Base-by-base conservation (phyloP, 2,888 invertebrate species). In the Troides oblongomaculatus region DNA sequence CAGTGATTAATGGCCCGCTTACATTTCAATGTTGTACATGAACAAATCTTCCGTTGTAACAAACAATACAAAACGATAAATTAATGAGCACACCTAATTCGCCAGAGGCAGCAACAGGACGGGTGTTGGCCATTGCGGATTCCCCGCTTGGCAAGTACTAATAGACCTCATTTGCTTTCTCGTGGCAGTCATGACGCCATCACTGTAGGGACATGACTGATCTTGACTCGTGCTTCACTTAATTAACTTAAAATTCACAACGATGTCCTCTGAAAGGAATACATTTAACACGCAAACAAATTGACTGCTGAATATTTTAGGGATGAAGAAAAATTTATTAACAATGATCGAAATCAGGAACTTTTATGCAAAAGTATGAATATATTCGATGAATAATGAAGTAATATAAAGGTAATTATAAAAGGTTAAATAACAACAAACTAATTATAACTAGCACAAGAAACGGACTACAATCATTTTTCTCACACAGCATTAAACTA, bases 161-260 rank as follows among this genome's bases (percentile, higher is more conserved):
- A 89, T 89, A 81, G 85, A 74, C 74, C 80, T 81, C 85, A 88
- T 89, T 89, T 86, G 85, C 84, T 87, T 82, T 81, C 84, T 78
- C 78, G 78, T 79, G 79, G 82, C 82, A 79, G 81, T 80, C 83
- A 82, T 82, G 85, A 83, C 73, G 74, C 71, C 77, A 76, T 72
- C 71, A 73, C 63, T 58, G 58, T 74, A 72, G 53, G 10, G 58
- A 62, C 78, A 77, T 78, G 81, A 81, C 76, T 79, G 81, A 76
- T 76, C 76, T 78, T 78, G 78, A 80, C 84, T 86, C 88, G 88
- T 88, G 88, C 81, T 79, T 78, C 74, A 78, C 82, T 86, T 90
- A 88, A 89, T 90, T 89, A 89, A 84, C 81, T 79, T 77, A 53
- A 53, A 53, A 53, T 53, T 53, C 53, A n/a, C 18, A 53, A 53